phyloP scores from a whole-genome alignment of 1,140 invertebrate genomes.

The Hylyphantes graminicola region DNA sequence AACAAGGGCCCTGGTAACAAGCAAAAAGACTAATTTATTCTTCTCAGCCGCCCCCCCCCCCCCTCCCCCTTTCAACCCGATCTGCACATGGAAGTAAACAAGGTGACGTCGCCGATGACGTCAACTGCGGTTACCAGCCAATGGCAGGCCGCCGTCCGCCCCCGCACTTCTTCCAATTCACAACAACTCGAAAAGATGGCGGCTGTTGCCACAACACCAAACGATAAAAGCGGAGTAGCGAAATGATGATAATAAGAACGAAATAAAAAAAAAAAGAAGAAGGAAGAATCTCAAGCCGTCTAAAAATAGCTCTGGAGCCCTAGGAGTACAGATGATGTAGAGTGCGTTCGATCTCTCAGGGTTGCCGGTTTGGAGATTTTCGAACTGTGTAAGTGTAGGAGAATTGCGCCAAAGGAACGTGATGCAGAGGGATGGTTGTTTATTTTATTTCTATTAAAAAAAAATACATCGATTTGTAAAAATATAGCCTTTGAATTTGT shows the following conservation, averaged over 20 bases:
- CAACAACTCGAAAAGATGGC: slow-evolving; percentile 47
- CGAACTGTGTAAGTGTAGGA: no score
- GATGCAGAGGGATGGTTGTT: no score
- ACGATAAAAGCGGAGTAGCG: slow-evolving; percentile 23
- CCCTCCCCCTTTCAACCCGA: not conserved
- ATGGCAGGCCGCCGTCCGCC: not conserved
- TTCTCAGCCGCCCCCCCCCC: not conserved
- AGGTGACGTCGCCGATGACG: slow-evolving; percentile 37
- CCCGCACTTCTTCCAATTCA: slow-evolving; percentile 15
- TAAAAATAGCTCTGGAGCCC: slow-evolving; percentile 8
- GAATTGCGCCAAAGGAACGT: no score
- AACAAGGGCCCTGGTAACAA: slow-evolving; percentile 16
- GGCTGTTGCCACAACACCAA: not conserved
- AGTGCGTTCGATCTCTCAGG: no score
- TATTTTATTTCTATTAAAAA: no score
- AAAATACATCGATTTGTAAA: no score
- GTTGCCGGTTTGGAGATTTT: no score
- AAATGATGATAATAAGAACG: slow-evolving; percentile 2
- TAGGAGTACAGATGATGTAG: no score
- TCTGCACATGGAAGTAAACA: slow-evolving; percentile 43
- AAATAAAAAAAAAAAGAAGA: no score
- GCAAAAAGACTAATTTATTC: slow-evolving; percentile 24
- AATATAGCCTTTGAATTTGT: no score
- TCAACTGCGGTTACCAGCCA: slow-evolving; percentile 22
- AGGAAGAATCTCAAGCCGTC: not conserved